Conservation (phyloP, 2,113 vertebrate genomes). For the Triplophysa siluroides region DNA sequence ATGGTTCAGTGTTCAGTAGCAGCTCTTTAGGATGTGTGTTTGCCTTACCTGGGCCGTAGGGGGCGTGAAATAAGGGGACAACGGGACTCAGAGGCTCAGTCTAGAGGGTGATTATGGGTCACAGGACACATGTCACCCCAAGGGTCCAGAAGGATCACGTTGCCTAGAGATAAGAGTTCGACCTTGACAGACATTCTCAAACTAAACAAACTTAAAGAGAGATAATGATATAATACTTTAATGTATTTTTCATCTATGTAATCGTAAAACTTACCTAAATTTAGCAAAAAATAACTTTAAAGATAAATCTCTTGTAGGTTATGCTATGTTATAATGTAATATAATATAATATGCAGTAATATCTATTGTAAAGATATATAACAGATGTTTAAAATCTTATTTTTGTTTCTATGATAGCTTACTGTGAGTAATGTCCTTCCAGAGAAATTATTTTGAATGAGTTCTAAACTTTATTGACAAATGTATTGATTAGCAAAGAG, state of each 20-base stretch:
- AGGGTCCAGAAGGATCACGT: conserved; percentile 13
- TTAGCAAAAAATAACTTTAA: too few relatives aligned
- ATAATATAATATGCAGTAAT: too few relatives aligned
- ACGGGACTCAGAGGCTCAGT: conserved; percentile 10
- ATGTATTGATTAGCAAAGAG: too few relatives aligned
- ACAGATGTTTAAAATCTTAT: too few relatives aligned
- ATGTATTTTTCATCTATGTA: too few relatives aligned
- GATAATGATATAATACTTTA: neutral
- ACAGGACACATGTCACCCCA: neutral
- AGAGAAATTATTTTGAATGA: too few relatives aligned
- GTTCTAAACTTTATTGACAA: neutral
- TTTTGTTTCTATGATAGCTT: neutral
- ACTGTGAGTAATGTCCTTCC: too few relatives aligned
- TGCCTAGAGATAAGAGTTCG: conserved; percentile 13
- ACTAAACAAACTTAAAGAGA: neutral
- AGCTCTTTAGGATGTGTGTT: neutral
- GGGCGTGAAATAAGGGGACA: conserved; percentile 12
- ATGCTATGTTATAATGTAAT: too few relatives aligned
- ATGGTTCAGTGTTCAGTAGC: neutral
- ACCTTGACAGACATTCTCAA: conserved; percentile 23
- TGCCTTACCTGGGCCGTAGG: neutral
- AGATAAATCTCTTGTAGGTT: too few relatives aligned
- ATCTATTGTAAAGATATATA: too few relatives aligned
- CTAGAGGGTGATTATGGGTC: conserved; percentile 22
- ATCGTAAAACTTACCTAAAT: too few relatives aligned